Conservation (phyloP, 2,797 vertebrate species). For the Mormyrus hasselquistii region DNA sequence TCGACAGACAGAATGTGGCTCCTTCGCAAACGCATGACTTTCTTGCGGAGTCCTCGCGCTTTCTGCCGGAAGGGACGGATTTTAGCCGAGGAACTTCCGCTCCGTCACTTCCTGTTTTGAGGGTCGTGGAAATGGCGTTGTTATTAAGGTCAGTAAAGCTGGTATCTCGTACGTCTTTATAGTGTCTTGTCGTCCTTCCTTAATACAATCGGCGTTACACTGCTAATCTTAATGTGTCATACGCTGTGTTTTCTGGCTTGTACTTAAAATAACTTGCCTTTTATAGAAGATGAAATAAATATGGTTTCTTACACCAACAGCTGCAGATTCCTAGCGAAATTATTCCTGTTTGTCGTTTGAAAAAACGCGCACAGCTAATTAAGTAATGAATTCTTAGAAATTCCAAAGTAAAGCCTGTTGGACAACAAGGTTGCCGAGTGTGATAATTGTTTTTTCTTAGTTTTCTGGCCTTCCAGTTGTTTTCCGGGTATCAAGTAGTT, state of each 20-base stretch:
- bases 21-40: not conserved
- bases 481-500: not conserved
- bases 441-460: not conserved
- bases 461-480: not conserved
- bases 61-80: not conserved
- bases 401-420: not conserved
- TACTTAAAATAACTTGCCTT: not conserved
- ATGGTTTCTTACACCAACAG: not conserved
- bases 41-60: not conserved
- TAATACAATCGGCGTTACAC: accelerated
- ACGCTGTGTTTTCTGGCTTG: not conserved
- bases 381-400: not conserved
- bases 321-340: not conserved
- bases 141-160: conserved; percentile 66
- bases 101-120: conserved; percentile 13
- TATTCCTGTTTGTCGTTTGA: not conserved
- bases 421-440: not conserved
- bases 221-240: not conserved
- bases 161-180: not conserved
- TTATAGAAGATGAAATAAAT: not conserved
- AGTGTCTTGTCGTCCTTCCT: not conserved
- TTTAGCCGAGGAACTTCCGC: not conserved
- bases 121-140: conserved; percentile 61
- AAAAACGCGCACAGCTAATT: not conserved
- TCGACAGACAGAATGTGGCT: not conserved